Evolutionary conservation across 2,113 vertebrate genomes (phyloP).

Genomic region (Plecturocebus donacophilus): DNA sequence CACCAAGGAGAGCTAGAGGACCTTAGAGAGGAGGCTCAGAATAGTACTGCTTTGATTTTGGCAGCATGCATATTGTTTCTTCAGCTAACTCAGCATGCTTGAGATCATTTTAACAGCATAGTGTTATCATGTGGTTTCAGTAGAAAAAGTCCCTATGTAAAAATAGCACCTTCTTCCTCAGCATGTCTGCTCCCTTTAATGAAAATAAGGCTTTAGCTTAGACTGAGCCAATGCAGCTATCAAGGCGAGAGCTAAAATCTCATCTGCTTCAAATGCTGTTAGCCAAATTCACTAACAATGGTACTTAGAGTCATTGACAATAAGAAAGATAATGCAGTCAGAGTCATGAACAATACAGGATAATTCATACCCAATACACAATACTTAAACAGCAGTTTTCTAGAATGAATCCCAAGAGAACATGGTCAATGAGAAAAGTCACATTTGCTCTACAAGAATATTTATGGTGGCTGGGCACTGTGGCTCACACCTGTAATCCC

Average conservation of each 20-base stretch:
- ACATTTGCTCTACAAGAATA: not conserved
- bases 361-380: not conserved
- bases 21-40: slow-evolving; percentile 46
- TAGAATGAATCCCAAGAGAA: slow-evolving; percentile 8
- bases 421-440: not conserved
- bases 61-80: slow-evolving; percentile 73
- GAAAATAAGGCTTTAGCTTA: slow-evolving; percentile 75
- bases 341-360: not conserved
- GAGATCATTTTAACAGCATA: slow-evolving; percentile 77
- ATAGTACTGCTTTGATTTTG: slow-evolving; percentile 63
- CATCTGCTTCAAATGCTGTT: slow-evolving; percentile 62
- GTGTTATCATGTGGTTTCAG: slow-evolving; percentile 80
- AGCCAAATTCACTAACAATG: slow-evolving; percentile 57
- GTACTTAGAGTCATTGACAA: not conserved
- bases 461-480: not conserved
- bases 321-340: slow-evolving; percentile 12
- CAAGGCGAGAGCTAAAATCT: slow-evolving; percentile 65
- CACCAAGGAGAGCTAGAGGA: slow-evolving; percentile 63
- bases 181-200: slow-evolving; percentile 80
- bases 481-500: no score
- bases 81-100: slow-evolving; percentile 77
- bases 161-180: slow-evolving; percentile 81
- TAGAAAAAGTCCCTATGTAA: slow-evolving; percentile 78
- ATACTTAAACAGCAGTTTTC: slow-evolving; percentile 4
- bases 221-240: slow-evolving; percentile 67